These are phyloP conservation scores for Odontophorus gujanensis DNA, from an alignment of 2,113 vertebrate genomes.

Conservation along the genomic window DNA sequence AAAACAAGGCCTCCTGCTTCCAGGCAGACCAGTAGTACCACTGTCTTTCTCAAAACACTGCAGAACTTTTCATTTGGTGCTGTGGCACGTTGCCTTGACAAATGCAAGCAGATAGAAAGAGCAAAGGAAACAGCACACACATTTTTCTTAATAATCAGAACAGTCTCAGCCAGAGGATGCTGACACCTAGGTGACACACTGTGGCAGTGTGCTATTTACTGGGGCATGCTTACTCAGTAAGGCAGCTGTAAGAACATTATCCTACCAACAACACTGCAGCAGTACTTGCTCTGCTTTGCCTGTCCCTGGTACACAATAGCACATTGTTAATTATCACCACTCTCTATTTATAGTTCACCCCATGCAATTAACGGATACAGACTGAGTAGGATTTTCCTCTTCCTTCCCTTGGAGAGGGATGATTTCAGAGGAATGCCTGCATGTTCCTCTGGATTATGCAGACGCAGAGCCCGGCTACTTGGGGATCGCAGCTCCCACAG, in stretches of 20 bases:
- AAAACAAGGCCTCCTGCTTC: neutral
- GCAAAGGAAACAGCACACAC: neutral
- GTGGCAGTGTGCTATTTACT: neutral
- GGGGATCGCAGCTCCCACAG: neutral
- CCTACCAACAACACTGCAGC: neutral
- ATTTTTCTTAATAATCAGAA: neutral
- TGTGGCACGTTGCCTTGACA: neutral
- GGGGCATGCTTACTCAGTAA: constrained; percentile 40
- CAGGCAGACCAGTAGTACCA: neutral
- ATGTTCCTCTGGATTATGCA: neutral
- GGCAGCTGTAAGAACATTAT: constrained; percentile 23
- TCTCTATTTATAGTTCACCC: neutral
- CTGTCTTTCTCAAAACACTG: neutral
- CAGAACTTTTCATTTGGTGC: neutral
- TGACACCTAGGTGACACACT: neutral
- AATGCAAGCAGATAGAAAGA: neutral
- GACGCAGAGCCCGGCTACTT: neutral
- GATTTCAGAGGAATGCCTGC: constrained; percentile 59
- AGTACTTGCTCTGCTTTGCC: neutral
- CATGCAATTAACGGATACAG: constrained; percentile 32
- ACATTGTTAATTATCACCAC: neutral
- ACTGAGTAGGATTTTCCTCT: constrained; percentile 67
- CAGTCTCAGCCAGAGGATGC: accelerated
- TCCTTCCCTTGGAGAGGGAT: constrained; percentile 56
- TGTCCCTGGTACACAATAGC: neutral